Evolutionary conservation across 2,797 vertebrate genomes (phyloP).

Genomic region (Cygnus olor): DNA sequence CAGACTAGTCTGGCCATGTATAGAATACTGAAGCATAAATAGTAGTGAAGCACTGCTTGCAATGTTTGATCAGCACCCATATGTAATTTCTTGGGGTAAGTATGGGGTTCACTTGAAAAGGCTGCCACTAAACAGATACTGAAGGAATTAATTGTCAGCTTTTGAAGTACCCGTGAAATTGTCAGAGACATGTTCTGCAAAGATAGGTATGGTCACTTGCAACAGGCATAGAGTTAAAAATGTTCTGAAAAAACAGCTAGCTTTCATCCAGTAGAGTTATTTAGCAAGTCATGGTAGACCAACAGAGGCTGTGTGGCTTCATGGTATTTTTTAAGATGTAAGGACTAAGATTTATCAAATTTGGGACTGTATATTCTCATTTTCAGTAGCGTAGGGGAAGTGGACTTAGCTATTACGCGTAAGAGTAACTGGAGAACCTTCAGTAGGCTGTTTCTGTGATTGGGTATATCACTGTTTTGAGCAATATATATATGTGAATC

Average conservation of each 20-base stretch:
- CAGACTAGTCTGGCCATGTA: neutral
- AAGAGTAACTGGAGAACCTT: neutral
- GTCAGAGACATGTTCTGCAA: neutral
- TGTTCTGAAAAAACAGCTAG: neutral
- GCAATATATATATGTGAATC: neutral
- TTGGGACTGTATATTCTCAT: neutral
- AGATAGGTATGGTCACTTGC: neutral
- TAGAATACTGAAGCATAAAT: conserved; percentile 3
- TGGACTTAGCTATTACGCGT: neutral
- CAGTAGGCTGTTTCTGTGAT: neutral
- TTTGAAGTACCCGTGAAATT: neutral
- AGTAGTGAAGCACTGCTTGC: neutral
- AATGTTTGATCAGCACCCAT: neutral
- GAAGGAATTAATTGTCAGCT: neutral
- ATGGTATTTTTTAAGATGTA: neutral
- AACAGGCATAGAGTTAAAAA: neutral
- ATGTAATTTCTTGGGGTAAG: neutral
- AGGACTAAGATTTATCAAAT: neutral
- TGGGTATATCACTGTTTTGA: neutral
- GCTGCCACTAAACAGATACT: neutral
- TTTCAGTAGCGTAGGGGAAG: neutral
- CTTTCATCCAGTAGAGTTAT: neutral
- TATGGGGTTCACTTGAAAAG: neutral
- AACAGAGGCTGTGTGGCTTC: neutral
- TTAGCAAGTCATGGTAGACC: neutral